A percentile compares a stretch with the other conserved stretches of the same genome.
These are phyloP conservation scores for Eulithis prunata DNA, from an alignment of 2,888 invertebrate species.

Conservation along the genomic window DNA sequence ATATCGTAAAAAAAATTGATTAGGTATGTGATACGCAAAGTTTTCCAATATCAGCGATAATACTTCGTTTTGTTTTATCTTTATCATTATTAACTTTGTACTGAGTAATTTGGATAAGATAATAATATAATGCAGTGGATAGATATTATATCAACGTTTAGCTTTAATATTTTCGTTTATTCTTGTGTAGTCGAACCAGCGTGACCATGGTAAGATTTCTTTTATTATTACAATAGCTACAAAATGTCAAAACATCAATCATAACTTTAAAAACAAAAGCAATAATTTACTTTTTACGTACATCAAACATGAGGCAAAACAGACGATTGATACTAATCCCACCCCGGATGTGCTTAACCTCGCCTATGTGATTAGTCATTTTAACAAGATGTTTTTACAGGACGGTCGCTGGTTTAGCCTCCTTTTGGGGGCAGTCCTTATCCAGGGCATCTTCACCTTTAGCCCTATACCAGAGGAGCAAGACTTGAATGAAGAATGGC, in stretches of 20 bases:
- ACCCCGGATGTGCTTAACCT: no score
- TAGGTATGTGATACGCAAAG: slow-evolving; percentile 8
- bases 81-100: slow-evolving; percentile 45
- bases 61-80: slow-evolving; percentile 34
- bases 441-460: slow-evolving; percentile 58
- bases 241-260: neutral
- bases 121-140: slow-evolving; percentile 44
- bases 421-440: slow-evolving; percentile 57
- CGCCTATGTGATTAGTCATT: no score
- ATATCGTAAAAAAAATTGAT: no score
- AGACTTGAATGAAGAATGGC: slow-evolving; percentile 66
- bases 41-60: slow-evolving; percentile 39
- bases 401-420: slow-evolving; percentile 60
- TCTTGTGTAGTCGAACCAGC: slow-evolving; percentile 55
- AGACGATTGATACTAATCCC: no score
- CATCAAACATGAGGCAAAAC: no score
- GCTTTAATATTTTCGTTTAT: slow-evolving; percentile 36
- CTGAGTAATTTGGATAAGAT: slow-evolving; percentile 61
- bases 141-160: slow-evolving; percentile 46
- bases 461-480: slow-evolving; percentile 61
- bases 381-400: slow-evolving; percentile 47
- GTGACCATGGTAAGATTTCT: slow-evolving; percentile 63
- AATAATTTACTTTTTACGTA: neutral
- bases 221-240: no score
- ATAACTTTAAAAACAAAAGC: neutral